Conservation (phyloP, 2,888 invertebrate species). For the Nysson spinosus region DNA sequence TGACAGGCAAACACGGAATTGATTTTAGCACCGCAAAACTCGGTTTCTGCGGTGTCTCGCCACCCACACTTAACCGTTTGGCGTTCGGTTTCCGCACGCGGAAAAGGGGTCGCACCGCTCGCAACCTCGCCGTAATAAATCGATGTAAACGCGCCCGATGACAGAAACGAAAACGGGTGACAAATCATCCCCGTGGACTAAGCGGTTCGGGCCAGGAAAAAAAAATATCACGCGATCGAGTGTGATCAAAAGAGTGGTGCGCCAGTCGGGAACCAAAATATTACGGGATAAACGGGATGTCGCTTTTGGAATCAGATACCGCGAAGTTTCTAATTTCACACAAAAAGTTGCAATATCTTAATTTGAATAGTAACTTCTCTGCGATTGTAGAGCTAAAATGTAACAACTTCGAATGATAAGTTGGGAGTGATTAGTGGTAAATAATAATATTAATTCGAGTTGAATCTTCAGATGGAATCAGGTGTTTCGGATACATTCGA, state of each 20-base stretch:
- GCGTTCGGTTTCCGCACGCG: conserved; percentile 54
- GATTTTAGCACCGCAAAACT: conserved; percentile 67
- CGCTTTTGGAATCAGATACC: conserved; percentile 10
- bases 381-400: too few relatives aligned
- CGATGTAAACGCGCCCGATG: conserved; percentile 61
- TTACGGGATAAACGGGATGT: conserved; percentile 13
- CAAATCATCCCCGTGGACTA: conserved; percentile 46
- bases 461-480: too few relatives aligned
- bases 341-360: too few relatives aligned
- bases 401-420: too few relatives aligned
- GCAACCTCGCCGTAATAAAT: conserved; percentile 58
- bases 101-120: conserved; percentile 31
- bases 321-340: conserved; percentile 3
- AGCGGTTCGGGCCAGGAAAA: conserved; percentile 23
- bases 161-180: conserved; percentile 46
- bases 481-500: too few relatives aligned
- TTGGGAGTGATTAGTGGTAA: too few relatives aligned
- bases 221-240: conserved; percentile 43
- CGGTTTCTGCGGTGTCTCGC: conserved; percentile 63
- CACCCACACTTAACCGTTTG: conserved; percentile 60
- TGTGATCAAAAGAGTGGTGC: conserved; percentile 48
- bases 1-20: conserved; percentile 67
- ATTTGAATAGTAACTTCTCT: too few relatives aligned
- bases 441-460: too few relatives aligned
- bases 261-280: conserved; percentile 40